Conservation (phyloP, 1,140 invertebrate genomes). For the Nasonia longicornis region DNA sequence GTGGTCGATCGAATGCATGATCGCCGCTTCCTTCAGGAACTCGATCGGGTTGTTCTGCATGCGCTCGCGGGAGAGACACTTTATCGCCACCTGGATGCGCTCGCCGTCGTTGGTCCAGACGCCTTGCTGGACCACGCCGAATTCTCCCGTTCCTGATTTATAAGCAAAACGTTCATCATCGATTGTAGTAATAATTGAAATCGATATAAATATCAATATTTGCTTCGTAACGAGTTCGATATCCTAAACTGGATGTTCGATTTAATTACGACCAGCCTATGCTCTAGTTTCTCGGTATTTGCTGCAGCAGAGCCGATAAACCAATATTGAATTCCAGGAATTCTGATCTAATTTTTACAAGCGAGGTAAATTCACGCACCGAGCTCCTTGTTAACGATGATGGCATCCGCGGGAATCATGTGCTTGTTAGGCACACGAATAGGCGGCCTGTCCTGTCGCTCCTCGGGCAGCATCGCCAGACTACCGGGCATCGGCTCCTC, state of each 20-base stretch:
- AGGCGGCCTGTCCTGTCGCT: constrained; percentile 64
- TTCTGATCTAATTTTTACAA: too few species aligned
- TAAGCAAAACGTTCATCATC: neutral
- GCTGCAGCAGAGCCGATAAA: neutral
- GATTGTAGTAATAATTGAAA: neutral
- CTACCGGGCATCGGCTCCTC: constrained; percentile 68
- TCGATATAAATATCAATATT: too few species aligned
- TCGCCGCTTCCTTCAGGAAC: constrained; percentile 97
- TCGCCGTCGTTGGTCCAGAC: constrained; percentile 97
- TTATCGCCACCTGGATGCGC: constrained; percentile 96
- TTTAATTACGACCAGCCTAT: too few species aligned
- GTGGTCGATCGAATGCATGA: constrained; percentile 98
- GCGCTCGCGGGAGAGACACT: constrained; percentile 92
- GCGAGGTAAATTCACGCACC: constrained; percentile 30
- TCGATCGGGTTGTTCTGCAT: constrained; percentile 96
- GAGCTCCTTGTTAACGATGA: constrained; percentile 93
- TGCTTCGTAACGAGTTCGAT: too few species aligned
- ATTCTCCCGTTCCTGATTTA: constrained; percentile 87
- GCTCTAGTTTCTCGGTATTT: neutral
- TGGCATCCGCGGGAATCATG: constrained; percentile 94
- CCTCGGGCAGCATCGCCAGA: constrained; percentile 63
- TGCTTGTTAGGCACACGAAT: constrained; percentile 87
- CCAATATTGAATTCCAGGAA: too few species aligned
- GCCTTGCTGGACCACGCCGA: constrained; percentile 97
- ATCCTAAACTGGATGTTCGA: too few species aligned